Conservation (phyloP, 2,888 invertebrate genomes). For the Hydrotaea diabolus region DNA sequence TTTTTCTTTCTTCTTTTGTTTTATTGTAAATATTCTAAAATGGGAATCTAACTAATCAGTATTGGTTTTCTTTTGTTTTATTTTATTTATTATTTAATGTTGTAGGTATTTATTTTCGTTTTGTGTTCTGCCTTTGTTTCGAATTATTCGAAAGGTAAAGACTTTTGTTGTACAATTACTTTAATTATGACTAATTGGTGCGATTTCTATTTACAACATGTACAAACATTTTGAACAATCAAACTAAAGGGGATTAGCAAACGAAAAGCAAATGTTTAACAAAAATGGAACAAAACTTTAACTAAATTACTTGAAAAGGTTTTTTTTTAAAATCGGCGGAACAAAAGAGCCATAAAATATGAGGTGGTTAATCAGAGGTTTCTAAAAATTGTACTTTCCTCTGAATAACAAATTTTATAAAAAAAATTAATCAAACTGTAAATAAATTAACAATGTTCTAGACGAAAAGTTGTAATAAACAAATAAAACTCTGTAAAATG, state of each 20-base stretch:
- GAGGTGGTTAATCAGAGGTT: too few species aligned
- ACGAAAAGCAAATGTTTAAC: background rate
- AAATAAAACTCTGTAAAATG: too few species aligned
- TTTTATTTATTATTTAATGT: background rate
- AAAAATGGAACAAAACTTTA: too few species aligned
- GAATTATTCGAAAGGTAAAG: background rate
- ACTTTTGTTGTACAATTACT: conserved; percentile 38
- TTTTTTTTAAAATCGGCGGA: too few species aligned
- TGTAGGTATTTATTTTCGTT: conserved; percentile 10
- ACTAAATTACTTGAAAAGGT: too few species aligned
- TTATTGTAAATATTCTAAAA: conserved; percentile 48
- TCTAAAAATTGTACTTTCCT: too few species aligned
- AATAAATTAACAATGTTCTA: too few species aligned
- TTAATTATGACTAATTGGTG: conserved; percentile 66
- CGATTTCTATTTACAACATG: conserved; percentile 63
- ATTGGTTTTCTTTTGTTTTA: too few species aligned
- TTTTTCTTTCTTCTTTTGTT: background rate
- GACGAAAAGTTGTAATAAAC: too few species aligned
- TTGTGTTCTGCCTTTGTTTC: conserved; percentile 19
- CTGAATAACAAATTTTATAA: too few species aligned
- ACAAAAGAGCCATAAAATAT: too few species aligned
- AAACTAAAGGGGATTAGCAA: background rate
- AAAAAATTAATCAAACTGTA: too few species aligned
- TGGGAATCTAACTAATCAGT: conserved; percentile 57
- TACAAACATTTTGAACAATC: conserved; percentile 40